These are phyloP conservation scores for Aythya fuligula DNA, from an alignment of 2,797 vertebrate species.

Conservation along the genomic window DNA sequence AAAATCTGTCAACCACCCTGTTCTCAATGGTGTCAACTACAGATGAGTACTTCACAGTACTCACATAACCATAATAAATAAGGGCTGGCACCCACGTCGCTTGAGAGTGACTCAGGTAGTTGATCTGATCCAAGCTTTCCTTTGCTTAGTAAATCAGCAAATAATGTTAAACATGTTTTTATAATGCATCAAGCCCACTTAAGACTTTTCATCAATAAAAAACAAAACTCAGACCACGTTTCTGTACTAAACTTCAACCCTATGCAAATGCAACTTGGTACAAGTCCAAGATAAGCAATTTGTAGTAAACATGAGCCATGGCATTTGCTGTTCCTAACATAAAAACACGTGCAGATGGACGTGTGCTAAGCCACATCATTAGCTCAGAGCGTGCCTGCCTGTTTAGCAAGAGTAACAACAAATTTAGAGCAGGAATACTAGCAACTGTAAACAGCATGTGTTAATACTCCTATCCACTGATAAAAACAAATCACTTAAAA, in stretches of 20 bases:
- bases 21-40: background rate
- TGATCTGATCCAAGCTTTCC: background rate
- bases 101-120: background rate
- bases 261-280: background rate
- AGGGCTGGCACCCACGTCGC: accelerated
- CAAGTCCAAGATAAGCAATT: background rate
- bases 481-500: background rate
- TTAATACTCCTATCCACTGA: background rate
- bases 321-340: background rate
- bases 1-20: background rate
- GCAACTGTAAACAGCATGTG: background rate
- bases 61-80: background rate
- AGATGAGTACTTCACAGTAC: background rate
- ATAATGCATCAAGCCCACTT: background rate
- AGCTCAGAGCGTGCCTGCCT: background rate
- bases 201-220: background rate
- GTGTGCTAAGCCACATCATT: background rate
- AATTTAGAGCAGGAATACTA: background rate
- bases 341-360: background rate
- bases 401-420: background rate
- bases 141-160: background rate
- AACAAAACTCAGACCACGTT: background rate
- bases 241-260: background rate
- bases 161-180: background rate
- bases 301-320: background rate